Evolutionary conservation across 2,797 vertebrate genomes (phyloP).

Genomic region (Phoeniculus purpureus): DNA sequence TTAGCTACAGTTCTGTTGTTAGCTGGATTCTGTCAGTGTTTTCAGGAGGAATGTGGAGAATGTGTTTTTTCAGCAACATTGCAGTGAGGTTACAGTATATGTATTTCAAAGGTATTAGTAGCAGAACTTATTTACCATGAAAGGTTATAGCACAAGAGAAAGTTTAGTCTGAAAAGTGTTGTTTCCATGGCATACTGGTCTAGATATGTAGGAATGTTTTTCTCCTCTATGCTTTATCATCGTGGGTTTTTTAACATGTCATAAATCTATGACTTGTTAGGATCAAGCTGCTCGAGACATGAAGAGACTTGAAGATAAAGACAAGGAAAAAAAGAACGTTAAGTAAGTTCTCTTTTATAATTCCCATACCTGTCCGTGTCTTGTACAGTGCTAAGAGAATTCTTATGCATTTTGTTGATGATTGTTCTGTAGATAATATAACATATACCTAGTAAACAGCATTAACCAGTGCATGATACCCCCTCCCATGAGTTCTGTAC

Average conservation of each 20-base stretch:
- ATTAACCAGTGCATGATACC: not conserved
- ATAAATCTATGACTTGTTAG: slow-evolving; percentile 77
- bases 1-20: not conserved
- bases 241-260: slow-evolving; percentile 19
- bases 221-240: not conserved
- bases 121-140: not conserved
- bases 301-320: slow-evolving; percentile 96
- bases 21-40: not conserved
- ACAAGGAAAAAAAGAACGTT: slow-evolving; percentile 91
- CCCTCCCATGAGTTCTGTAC: not conserved
- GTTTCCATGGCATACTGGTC: not conserved
- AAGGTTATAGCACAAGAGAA: not conserved
- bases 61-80: not conserved
- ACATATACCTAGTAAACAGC: not conserved
- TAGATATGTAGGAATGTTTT: not conserved
- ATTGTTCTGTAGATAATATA: not conserved
- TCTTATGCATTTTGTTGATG: not conserved
- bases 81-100: not conserved
- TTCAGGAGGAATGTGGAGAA: not conserved
- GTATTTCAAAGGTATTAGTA: not conserved
- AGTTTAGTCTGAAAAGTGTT: not conserved
- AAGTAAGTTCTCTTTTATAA: slow-evolving; percentile 88
- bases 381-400: not conserved
- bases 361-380: slow-evolving; percentile 18
- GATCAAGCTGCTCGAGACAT: slow-evolving; percentile 97